Base-by-base conservation (phyloP, 2,797 vertebrate species). In the Brachymystax lenok region DNA sequence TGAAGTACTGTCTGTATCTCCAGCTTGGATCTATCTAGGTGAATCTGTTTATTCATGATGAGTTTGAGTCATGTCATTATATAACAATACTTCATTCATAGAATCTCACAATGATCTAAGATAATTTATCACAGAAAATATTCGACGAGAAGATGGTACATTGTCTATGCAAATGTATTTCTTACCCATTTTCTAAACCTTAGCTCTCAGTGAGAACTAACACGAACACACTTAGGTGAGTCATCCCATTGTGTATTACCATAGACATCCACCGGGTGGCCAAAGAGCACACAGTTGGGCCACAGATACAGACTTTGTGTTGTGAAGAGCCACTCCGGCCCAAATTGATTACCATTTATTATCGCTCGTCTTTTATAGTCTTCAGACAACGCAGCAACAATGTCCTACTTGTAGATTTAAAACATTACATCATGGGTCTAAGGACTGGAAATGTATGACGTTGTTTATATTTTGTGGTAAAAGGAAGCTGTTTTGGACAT, bases 261-360 rank as follows among this genome's bases (percentile, higher is more conserved):
- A 17, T 33, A 33, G 16, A 33, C 5, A 3, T 16, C 14, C 64
- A 33, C 5, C 17, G 16, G 64, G 64, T 14, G 64, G 64, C 2
- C 24, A 17, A 28, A 33, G 27, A 17, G 27, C 28, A 17, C 7
- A 33, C 30, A 33, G 16, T 16, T 10, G n/a, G 59, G 59, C 59
- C 24, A 67, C 27, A 7, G 64, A 17, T 4, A 19, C 28, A 67
- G 8, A 30, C 64, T 67, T 67, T 67, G 14, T 67, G 64, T 67
- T 64, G 10, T 3, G 5, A n/a, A 46, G 40, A 30, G 61, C 24
- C 35, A n/a, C 63, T 68, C 27, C 74, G 13, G 30, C 64, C 63
- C 67, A 64, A 19, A 66, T 52, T 21, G 28, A 30, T 67, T 67
- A 33, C 7, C 64, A 67, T 67, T 67, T 67, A 67, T 67, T 67